Evolutionary conservation across 2,888 invertebrate genomes (phyloP), one percentile per base, ranked within the genome.

Genomic region (Andrena hattorfiana): DNA sequence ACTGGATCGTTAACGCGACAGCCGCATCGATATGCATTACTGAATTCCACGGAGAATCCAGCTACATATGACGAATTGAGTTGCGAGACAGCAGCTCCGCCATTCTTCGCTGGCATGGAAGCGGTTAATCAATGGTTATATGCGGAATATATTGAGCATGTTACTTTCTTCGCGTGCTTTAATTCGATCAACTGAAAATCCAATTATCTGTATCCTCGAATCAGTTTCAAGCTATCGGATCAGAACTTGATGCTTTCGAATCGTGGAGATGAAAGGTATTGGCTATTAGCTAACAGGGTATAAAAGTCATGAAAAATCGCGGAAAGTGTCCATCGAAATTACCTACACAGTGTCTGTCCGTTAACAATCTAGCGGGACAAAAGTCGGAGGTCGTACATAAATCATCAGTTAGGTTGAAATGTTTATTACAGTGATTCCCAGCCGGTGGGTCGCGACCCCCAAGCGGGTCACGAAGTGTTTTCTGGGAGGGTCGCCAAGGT

Each of bases 1-100:
- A 48, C 51, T n/a, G 16, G 16, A 7, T 62, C 23, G 10, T 66
- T 63, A 59, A n/a, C 16, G 10, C 0, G 42, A n/a, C 2, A 28
- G 10, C 6, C 32, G 10, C 16, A 69, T 67, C 30, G 67, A 2
- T 42, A 72, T 54, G 48, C 28, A 35, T 64, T 64, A 49, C 7
- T 6, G 60, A 23, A 30, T 70, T 42, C 70, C 28, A 26, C 30
- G 0, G 30, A 30, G 8, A 48, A 60, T 60, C 26, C 30, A 20
- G 10, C n/a, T 42, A 5, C 35, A 2, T 16, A 4, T n/a, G 10
- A 2, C 13, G 20, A 74, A 67, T 67, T 51, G 7, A 35, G 28
- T 49, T 32, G 2, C 30, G 23, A 48, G n/a, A 5, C 8, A 23
- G 42, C 10, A 26, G 30, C 6, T 20, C 20, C 10, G 8, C 7